These are phyloP conservation scores for Melanotus villosus DNA, from an alignment of 2,888 invertebrate genomes.

Conservation along the genomic window DNA sequence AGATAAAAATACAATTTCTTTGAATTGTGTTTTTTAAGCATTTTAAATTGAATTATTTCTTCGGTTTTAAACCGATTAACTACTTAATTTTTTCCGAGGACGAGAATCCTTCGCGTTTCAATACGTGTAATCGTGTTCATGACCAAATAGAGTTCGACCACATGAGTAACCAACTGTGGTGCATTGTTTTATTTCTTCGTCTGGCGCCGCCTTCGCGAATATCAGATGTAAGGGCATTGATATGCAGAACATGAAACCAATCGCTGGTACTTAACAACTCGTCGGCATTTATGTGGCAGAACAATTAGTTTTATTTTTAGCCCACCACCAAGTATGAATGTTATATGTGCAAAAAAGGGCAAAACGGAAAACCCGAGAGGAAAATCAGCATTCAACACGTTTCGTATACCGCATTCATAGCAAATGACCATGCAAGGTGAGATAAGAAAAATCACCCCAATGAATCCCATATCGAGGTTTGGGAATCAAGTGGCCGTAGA, in stretches of 20 bases:
- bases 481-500: conserved; percentile 42
- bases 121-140: conserved; percentile 23
- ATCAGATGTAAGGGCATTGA: conserved; percentile 40
- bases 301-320: conserved; percentile 31
- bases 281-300: conserved; percentile 9
- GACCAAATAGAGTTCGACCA: conserved; percentile 36
- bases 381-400: neutral
- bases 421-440: neutral
- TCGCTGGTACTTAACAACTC: conserved; percentile 34
- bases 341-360: neutral
- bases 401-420: too few relatives aligned
- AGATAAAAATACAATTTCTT: too few relatives aligned
- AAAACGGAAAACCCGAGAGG: neutral
- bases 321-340: neutral
- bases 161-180: conserved; percentile 31
- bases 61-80: too few relatives aligned
- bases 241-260: conserved; percentile 36
- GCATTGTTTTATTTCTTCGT: conserved; percentile 42
- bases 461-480: conserved; percentile 13
- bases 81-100: neutral
- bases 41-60: too few relatives aligned
- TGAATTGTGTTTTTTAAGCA: too few relatives aligned
- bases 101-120: conserved; percentile 8
- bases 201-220: conserved; percentile 41
- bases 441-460: conserved; percentile 15